Evolutionary conservation across 1,140 invertebrate genomes (phyloP).

Genomic region (Sitodiplosis mosellana): DNA sequence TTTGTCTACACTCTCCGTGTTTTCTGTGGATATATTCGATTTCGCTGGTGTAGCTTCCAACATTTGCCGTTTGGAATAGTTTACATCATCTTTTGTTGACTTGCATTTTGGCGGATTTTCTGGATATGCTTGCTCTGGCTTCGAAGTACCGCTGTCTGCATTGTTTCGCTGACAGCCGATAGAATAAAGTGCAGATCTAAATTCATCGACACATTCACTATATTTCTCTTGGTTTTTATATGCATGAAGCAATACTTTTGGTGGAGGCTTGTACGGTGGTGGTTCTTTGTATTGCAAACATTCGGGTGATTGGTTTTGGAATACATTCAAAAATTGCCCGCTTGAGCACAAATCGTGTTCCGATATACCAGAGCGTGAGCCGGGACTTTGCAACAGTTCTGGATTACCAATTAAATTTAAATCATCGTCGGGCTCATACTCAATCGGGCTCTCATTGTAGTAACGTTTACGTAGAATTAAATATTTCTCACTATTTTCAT

Average conservation of each 20-base stretch:
- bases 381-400: slow-evolving; percentile 14
- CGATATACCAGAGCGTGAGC: slow-evolving; percentile 11
- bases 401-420: slow-evolving; percentile 22
- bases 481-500: slow-evolving; percentile 64
- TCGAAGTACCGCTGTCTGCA: background rate
- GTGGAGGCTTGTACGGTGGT: slow-evolving; percentile 46
- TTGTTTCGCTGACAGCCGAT: background rate
- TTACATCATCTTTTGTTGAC: slow-evolving; percentile 13
- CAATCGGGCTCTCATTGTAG: slow-evolving; percentile 26
- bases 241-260: slow-evolving; percentile 27
- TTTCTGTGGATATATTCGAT: background rate
- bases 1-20: slow-evolving; percentile 4
- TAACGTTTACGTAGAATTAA: slow-evolving; percentile 65
- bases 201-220: slow-evolving; percentile 19
- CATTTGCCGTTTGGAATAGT: slow-evolving; percentile 15
- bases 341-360: slow-evolving; percentile 8
- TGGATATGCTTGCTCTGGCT: background rate
- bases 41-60: slow-evolving; percentile 3
- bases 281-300: slow-evolving; percentile 25
- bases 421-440: slow-evolving; percentile 14
- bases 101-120: slow-evolving; percentile 9
- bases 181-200: slow-evolving; percentile 5
- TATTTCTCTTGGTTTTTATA: slow-evolving; percentile 6
- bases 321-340: background rate
- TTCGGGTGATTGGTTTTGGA: slow-evolving; percentile 3